Conservation (phyloP, 1,140 invertebrate species). For the Drosophila albomicans region DNA sequence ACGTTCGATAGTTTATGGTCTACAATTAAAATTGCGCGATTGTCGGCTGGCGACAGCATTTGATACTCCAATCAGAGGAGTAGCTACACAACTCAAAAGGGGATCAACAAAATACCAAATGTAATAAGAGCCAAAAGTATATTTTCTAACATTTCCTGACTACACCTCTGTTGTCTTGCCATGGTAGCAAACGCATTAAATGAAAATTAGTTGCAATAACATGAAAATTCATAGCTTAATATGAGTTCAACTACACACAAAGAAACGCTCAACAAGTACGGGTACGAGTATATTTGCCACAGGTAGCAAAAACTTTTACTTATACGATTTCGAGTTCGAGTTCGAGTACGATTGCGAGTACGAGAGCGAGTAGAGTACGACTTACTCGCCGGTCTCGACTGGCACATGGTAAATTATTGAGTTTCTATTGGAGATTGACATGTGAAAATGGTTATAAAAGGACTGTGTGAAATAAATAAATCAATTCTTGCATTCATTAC, state of each 20-base stretch:
- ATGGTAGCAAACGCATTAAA: slow-evolving; percentile 52
- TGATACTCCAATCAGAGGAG: background rate
- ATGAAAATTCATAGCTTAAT: slow-evolving; percentile 82
- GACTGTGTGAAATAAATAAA: slow-evolving; percentile 71
- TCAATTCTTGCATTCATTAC: slow-evolving; percentile 63
- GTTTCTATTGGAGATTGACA: slow-evolving; percentile 71
- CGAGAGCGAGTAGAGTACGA: slow-evolving; percentile 17
- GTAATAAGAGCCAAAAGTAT: background rate
- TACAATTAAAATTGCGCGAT: slow-evolving; percentile 72
- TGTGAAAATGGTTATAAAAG: slow-evolving; percentile 78
- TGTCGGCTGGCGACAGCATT: slow-evolving; percentile 31
- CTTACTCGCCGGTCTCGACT: slow-evolving; percentile 29
- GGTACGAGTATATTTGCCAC: slow-evolving; percentile 29
- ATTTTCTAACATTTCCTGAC: background rate
- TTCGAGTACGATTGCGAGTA: background rate
- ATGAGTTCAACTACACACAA: slow-evolving; percentile 47
- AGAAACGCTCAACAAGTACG: background rate
- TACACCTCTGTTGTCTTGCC: slow-evolving; percentile 24
- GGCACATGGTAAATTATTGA: slow-evolving; percentile 52
- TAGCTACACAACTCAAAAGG: background rate
- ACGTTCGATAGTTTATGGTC: slow-evolving; percentile 71
- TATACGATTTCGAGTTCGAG: slow-evolving; percentile 15
- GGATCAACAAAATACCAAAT: background rate
- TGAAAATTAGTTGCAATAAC: slow-evolving; percentile 79
- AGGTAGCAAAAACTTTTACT: slow-evolving; percentile 61